phyloP scores from a whole-genome alignment of 2,888 invertebrate species.

The Lissocephala sabroskyi region DNA sequence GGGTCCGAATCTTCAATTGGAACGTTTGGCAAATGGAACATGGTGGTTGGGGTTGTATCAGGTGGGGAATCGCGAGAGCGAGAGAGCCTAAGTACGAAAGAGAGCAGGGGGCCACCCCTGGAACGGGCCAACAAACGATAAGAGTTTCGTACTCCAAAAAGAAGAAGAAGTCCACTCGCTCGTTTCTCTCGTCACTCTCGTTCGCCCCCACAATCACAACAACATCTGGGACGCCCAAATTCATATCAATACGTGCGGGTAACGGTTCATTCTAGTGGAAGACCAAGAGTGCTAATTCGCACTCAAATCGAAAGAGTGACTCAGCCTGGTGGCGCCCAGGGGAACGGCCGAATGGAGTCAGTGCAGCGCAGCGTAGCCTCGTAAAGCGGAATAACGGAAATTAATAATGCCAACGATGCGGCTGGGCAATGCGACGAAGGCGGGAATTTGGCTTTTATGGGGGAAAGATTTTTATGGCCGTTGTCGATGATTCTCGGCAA shows the following conservation, averaged over 20 bases:
- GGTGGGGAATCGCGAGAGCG: too few relatives aligned
- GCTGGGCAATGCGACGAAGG: too few relatives aligned
- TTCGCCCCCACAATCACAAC: neutral
- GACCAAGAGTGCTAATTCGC: too few relatives aligned
- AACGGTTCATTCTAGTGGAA: too few relatives aligned
- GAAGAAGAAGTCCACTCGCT: too few relatives aligned
- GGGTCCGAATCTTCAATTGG: neutral
- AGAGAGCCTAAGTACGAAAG: constrained; percentile 2
- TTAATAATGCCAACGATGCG: constrained; percentile 22
- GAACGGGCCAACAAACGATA: constrained; percentile 41
- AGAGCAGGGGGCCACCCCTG: constrained; percentile 52
- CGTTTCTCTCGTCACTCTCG: too few relatives aligned
- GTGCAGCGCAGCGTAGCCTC: constrained; percentile 1
- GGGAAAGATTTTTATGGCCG: too few relatives aligned
- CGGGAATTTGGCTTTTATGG: too few relatives aligned
- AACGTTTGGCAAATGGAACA: neutral
- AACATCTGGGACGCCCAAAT: neutral
- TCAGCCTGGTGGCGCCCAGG: too few relatives aligned
- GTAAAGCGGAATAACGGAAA: constrained; percentile 49
- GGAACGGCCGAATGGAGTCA: neutral
- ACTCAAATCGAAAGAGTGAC: too few relatives aligned
- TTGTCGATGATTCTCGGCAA: too few relatives aligned
- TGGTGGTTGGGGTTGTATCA: neutral
- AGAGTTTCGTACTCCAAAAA: constrained; percentile 18
- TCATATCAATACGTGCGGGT: too few relatives aligned